Conservation (phyloP, 2,113 vertebrate genomes). For the Passerina amoena region DNA sequence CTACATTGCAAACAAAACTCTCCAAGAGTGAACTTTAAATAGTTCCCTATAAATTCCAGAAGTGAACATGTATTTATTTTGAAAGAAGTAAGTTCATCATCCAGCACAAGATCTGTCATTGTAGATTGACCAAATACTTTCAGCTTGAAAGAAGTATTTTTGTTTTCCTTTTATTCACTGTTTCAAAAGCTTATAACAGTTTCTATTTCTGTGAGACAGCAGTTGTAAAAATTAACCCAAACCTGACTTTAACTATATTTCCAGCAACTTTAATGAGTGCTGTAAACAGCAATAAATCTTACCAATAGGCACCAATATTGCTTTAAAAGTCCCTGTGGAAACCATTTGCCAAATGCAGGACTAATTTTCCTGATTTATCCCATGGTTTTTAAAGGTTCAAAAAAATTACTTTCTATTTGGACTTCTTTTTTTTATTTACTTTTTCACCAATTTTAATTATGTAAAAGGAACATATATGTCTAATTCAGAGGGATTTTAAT, state of each 20-base stretch:
- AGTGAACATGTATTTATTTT: background rate
- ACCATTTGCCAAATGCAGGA: background rate
- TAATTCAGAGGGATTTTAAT: background rate
- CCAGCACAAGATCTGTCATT: background rate
- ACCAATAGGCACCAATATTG: fast-evolving
- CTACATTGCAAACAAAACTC: background rate
- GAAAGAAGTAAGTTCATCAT: background rate
- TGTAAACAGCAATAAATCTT: background rate
- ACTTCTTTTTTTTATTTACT: no score
- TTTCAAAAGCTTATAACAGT: background rate
- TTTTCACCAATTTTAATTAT: fast-evolving
- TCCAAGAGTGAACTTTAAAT: background rate
- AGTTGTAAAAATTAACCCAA: background rate
- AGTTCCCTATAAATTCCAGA: background rate
- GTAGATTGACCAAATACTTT: background rate
- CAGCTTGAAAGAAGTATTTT: background rate
- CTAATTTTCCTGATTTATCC: background rate
- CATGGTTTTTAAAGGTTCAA: background rate
- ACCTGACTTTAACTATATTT: background rate
- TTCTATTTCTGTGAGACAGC: background rate
- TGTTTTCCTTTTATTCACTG: background rate
- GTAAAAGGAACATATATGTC: background rate
- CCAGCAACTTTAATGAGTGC: background rate
- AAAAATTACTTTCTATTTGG: background rate
- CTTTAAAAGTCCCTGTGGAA: background rate